Percentiles rank a stretch among this genome's conserved stretches.
These are phyloP conservation scores for Hirtodrosophila trivittata DNA, from an alignment of 2,888 invertebrate species.

Conservation along the genomic window DNA sequence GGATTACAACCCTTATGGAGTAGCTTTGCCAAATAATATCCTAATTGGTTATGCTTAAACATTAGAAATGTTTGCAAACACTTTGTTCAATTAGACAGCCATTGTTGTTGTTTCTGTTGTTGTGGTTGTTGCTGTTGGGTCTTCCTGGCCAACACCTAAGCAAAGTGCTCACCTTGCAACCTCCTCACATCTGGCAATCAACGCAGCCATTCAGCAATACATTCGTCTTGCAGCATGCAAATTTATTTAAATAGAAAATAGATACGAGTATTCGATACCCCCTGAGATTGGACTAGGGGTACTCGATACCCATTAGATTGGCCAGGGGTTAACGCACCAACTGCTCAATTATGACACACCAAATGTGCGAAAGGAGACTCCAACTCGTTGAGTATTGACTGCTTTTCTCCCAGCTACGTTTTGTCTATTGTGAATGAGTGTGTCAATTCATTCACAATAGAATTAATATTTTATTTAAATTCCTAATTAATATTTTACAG, in stretches of 20 bases:
- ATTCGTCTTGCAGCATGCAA: slow-evolving; percentile 27
- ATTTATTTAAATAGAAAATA: slow-evolving; percentile 44
- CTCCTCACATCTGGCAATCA: slow-evolving; percentile 62
- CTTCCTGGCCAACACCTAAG: neutral
- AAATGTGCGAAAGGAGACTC: neutral
- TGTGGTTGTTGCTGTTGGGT: neutral
- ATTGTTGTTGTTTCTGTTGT: slow-evolving; percentile 37
- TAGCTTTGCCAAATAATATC: slow-evolving; percentile 25
- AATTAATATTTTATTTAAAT: too few species aligned
- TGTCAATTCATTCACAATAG: too few species aligned
- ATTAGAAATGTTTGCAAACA: slow-evolving; percentile 13
- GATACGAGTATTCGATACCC: neutral
- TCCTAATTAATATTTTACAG: too few species aligned
- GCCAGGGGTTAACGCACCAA: slow-evolving; percentile 1
- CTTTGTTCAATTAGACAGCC: slow-evolving; percentile 41
- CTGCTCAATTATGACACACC: slow-evolving; percentile 3
- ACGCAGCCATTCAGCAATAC: slow-evolving; percentile 40
- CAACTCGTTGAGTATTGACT: too few species aligned
- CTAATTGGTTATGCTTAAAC: slow-evolving; percentile 65
- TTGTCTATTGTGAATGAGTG: neutral
- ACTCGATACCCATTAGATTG: too few species aligned
- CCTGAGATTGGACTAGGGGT: neutral
- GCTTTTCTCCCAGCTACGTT: too few species aligned
- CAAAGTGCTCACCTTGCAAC: neutral
- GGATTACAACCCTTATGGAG: slow-evolving; percentile 58